Conservation (phyloP, 2,113 vertebrate genomes). For the Hippoglossus stenolepis region DNA sequence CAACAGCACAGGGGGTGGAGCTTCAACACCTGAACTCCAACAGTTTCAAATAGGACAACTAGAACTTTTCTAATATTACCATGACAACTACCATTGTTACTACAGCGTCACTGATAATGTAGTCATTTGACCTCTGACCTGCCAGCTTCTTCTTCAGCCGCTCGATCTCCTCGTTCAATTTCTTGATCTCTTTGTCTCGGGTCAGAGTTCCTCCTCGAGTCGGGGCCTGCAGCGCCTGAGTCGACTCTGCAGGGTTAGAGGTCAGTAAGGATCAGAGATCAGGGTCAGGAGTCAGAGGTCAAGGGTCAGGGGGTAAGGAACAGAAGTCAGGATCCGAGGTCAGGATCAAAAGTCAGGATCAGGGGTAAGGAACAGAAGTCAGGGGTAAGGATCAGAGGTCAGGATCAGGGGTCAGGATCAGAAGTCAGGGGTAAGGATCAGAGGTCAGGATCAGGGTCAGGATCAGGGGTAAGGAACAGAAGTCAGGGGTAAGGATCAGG, state of each 20-base stretch:
- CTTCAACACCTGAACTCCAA: background rate
- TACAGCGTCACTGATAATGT: background rate
- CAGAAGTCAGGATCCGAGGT: too few relatives aligned
- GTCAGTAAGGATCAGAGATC: background rate
- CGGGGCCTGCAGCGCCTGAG: conserved; percentile 88
- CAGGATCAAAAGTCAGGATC: too few relatives aligned
- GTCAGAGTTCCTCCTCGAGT: conserved; percentile 84
- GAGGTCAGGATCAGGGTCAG: too few relatives aligned
- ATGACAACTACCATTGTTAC: background rate
- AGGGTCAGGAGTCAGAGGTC: background rate
- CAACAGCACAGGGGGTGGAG: background rate
- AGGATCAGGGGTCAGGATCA: background rate
- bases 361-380: too few relatives aligned
- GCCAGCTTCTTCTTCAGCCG: conserved; percentile 92
- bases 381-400: too few relatives aligned
- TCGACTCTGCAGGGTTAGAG: conserved; percentile 85
- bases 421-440: too few relatives aligned
- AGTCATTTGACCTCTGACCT: conserved; percentile 78
- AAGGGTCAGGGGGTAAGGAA: too few relatives aligned
- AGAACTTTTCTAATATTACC: background rate
- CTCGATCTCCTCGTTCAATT: conserved; percentile 95
- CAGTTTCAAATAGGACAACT: too few relatives aligned
- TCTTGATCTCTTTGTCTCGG: conserved; percentile 94
- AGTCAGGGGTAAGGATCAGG: too few relatives aligned
- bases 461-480: too few relatives aligned